Conservation (phyloP, 2,888 invertebrate species). For the Cheilosia soror region DNA sequence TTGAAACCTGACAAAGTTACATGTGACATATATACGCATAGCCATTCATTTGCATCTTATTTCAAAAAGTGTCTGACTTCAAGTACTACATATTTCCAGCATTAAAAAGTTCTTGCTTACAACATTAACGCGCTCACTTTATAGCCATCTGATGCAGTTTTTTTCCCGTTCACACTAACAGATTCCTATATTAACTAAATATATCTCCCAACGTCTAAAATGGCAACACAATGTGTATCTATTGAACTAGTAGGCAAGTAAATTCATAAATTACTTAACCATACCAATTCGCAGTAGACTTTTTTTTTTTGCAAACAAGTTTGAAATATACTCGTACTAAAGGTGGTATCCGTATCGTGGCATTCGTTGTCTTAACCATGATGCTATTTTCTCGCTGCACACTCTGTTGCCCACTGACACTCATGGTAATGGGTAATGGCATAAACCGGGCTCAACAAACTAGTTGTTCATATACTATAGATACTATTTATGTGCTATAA, state of each 20-base stretch:
- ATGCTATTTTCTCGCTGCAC: not conserved
- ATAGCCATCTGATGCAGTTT: too few species aligned
- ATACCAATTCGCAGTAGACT: not conserved
- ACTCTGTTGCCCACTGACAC: not conserved
- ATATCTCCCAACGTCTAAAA: not conserved
- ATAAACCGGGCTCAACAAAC: not conserved
- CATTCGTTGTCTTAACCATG: not conserved
- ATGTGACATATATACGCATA: too few species aligned
- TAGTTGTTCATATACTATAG: not conserved
- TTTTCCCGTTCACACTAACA: too few species aligned
- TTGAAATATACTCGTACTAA: not conserved
- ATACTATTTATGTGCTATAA: not conserved
- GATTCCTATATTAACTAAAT: not conserved
- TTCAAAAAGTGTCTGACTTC: too few species aligned
- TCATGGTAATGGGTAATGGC: not conserved
- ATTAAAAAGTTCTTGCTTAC: too few species aligned
- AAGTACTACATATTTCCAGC: too few species aligned
- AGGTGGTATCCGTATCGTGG: not conserved
- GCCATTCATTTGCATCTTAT: too few species aligned
- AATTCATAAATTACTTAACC: not conserved
- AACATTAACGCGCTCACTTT: too few species aligned
- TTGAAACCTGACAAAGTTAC: too few species aligned
- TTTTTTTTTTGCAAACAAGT: not conserved
- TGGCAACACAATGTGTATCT: not conserved
- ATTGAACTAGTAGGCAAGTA: not conserved